Evolutionary conservation across 37 sponge, comb jelly and placozoan species (phyloP).

Genomic region (Halisarca cf. caerulea): DNA sequence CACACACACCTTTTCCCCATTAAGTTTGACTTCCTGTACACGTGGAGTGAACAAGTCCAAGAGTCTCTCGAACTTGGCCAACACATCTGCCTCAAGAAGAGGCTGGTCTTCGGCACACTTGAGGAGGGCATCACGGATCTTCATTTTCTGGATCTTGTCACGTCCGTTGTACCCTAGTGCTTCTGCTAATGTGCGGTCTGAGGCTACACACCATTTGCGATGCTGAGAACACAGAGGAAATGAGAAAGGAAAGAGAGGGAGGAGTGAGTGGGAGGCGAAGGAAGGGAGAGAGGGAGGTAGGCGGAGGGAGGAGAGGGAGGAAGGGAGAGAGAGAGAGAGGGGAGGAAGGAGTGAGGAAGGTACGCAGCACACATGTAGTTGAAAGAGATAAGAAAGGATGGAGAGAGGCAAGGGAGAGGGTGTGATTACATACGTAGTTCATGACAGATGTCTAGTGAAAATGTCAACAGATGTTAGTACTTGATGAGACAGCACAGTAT

Average conservation of each 20-base stretch:
- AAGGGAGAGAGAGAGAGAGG: no score
- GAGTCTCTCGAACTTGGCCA: not conserved
- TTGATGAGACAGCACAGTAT: no score
- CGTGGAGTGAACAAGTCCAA: not conserved
- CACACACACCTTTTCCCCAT: not conserved
- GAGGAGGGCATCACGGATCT: not conserved
- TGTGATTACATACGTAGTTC: no score
- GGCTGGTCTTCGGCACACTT: not conserved
- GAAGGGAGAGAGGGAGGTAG: no score
- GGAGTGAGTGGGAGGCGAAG: not conserved
- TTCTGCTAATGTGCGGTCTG: not conserved
- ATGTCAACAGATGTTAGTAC: no score
- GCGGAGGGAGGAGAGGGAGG: no score
- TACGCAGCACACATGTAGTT: no score
- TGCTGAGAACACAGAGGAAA: not conserved
- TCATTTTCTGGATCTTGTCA: not conserved
- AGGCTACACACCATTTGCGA: not conserved
- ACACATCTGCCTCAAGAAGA: not conserved
- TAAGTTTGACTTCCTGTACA: constrained; percentile 17
- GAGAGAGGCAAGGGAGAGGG: no score
- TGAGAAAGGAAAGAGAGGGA: not conserved
- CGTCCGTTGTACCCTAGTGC: constrained; percentile 11
- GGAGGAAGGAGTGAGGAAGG: no score
- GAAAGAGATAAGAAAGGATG: no score
- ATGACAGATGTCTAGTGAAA: no score